Evolutionary conservation across 2,113 vertebrate genomes (phyloP).

Genomic region (Siniperca chuatsi): DNA sequence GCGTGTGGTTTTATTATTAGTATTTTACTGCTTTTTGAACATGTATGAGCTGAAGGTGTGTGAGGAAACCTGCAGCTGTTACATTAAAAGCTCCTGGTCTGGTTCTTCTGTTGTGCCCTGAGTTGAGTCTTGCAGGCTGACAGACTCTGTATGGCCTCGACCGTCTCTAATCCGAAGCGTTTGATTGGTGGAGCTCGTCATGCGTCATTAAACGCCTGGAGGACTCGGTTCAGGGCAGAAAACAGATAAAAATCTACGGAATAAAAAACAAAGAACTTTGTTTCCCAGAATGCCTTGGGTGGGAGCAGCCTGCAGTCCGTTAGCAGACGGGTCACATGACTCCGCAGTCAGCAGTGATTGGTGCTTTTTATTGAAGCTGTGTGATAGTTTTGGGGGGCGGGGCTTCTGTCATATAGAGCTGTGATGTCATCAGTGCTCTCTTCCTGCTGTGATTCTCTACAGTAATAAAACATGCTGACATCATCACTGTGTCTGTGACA

Average conservation of each 20-base stretch:
- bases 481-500: slow-evolving; percentile 27
- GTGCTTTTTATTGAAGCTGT: slow-evolving; percentile 39
- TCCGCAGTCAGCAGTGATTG: slow-evolving; percentile 27
- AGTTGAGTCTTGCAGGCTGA: not conserved
- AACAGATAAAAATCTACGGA: too few species aligned
- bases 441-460: slow-evolving; percentile 24
- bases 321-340: slow-evolving; percentile 6
- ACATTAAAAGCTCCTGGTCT: not conserved
- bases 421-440: not conserved
- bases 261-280: too few species aligned
- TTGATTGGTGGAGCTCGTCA: too few species aligned
- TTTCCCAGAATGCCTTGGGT: slow-evolving; percentile 40
- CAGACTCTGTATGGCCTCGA: too few species aligned
- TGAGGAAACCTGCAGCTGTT: too few species aligned
- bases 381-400: not conserved
- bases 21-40: not conserved
- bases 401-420: not conserved
- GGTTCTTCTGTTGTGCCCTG: not conserved
- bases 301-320: slow-evolving; percentile 17
- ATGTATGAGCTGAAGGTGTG: too few species aligned
- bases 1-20: not conserved
- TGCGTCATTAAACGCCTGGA: too few species aligned
- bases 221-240: too few species aligned
- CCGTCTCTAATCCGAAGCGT: too few species aligned
- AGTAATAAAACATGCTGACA: slow-evolving; percentile 66